A percentile compares a stretch with the other conserved stretches of the same genome.
phyloP scores from a whole-genome alignment of 2,888 invertebrate species.

The Tipula unca region DNA sequence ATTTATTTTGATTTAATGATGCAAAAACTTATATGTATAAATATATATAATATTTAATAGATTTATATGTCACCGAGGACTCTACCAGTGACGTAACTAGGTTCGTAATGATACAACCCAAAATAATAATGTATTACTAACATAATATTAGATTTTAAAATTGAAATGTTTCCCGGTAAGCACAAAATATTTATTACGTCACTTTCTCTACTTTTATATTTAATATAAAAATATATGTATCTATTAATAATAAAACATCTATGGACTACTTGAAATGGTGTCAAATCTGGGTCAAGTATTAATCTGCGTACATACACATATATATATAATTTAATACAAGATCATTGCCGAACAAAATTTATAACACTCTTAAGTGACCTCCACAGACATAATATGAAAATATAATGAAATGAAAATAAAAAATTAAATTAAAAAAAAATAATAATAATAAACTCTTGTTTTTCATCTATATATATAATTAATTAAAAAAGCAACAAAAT shows the following conservation, averaged over 20 bases:
- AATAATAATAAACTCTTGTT: neutral
- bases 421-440: neutral
- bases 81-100: neutral
- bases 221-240: neutral
- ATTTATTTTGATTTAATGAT: neutral
- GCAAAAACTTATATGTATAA: neutral
- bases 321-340: neutral
- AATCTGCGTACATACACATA: neutral
- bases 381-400: neutral
- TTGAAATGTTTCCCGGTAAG: neutral
- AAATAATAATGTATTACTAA: neutral
- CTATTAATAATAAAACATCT: neutral
- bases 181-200: neutral
- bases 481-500: neutral
- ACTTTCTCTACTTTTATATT: neutral
- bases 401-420: neutral
- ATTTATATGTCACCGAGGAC: neutral
- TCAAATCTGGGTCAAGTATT: neutral
- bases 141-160: neutral
- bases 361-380: neutral
- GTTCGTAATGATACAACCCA: neutral
- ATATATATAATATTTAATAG: neutral
- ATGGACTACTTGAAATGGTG: neutral
- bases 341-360: neutral
- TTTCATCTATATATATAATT: neutral